A percentile compares a stretch with the other conserved stretches of the same genome.
Conservation (phyloP, 2,113 vertebrate genomes). For the Siphamia tubifer region DNA sequence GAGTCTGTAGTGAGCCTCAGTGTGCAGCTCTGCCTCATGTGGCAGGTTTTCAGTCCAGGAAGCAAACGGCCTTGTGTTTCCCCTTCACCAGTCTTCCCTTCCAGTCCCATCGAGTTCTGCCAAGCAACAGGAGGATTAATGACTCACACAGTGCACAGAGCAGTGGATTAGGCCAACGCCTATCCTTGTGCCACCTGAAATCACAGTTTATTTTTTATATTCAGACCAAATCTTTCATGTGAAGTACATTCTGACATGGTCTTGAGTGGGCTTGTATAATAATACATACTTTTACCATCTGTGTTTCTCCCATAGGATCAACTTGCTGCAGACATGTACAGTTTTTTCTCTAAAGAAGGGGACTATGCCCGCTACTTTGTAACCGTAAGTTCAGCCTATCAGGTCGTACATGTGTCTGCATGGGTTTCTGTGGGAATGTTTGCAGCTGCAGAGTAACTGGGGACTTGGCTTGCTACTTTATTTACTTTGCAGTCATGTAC, state of each 20-base stretch:
- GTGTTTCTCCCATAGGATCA: slow-evolving; percentile 84
- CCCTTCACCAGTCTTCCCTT: slow-evolving; percentile 1
- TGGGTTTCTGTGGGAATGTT: slow-evolving; percentile 37
- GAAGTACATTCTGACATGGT: too few relatives aligned
- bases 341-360: slow-evolving; percentile 94
- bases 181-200: slow-evolving; percentile 7
- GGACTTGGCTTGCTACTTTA: slow-evolving; percentile 3
- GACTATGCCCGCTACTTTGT: slow-evolving; percentile 92
- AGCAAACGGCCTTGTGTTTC: slow-evolving; percentile 33
- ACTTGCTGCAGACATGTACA: slow-evolving; percentile 97
- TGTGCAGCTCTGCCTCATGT: not conserved
- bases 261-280: not conserved
- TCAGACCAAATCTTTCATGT: not conserved
- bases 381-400: slow-evolving; percentile 79
- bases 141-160: not conserved
- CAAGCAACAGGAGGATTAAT: slow-evolving; percentile 36
- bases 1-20: slow-evolving; percentile 21
- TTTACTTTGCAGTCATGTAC: slow-evolving; percentile 44
- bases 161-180: slow-evolving; percentile 6
- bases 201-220: not conserved
- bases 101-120: not conserved
- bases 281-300: too few relatives aligned
- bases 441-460: slow-evolving; percentile 42
- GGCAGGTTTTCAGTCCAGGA: slow-evolving; percentile 39
- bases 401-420: slow-evolving; percentile 3